Evolutionary conservation across 2,888 invertebrate species (phyloP), one percentile per base, ranked within the genome.

Genomic region (Tetheella fluctuosa): DNA sequence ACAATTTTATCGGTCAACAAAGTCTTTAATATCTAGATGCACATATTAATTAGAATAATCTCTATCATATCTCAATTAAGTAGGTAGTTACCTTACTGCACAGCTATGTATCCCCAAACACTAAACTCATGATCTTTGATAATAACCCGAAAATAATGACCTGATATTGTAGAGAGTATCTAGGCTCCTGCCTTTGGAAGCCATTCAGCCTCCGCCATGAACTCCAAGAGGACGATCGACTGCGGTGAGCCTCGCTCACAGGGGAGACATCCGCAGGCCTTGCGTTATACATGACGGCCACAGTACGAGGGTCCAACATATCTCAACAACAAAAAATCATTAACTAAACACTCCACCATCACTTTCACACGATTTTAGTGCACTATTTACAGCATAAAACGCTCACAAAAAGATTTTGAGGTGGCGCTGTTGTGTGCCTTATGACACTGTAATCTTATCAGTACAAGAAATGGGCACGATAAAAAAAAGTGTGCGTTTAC

Each of bases 361-460:
- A 89, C 86, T 80, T 80, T 57, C 53, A 58, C 57, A 23, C 23
- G 63, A 48, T 63, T 64, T 63, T 63, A 59, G 62, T 62, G 67
- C 67, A 59, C 58, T 73, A 76, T 70, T 75, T 64, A 76, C 71
- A 68, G 70, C 10, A 10, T 48, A 60, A 54, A 57, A 64, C 63
- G 63, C 66, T 70, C 68, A 79, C 68, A 64, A 69, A 72, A 73
- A 65, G 61, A 68, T 74, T 67, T 61, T 70, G 72, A 80, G 77
- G 80, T 81, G 84, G 81, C 84, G 83, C 78, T 78, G 74, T 64
- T 65, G 67, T 73, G 76, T 77, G 76, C 85, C 91, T 85, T 90
- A 91, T 90, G 90, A 91, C 89, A 79, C 67, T 80, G 67, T 88
- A 86, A 91, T 90, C 91, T 91, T 90, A 91, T 91, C 91, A 74